Conservation (phyloP, 2,888 invertebrate genomes). For the Pristionchus mayeri region DNA sequence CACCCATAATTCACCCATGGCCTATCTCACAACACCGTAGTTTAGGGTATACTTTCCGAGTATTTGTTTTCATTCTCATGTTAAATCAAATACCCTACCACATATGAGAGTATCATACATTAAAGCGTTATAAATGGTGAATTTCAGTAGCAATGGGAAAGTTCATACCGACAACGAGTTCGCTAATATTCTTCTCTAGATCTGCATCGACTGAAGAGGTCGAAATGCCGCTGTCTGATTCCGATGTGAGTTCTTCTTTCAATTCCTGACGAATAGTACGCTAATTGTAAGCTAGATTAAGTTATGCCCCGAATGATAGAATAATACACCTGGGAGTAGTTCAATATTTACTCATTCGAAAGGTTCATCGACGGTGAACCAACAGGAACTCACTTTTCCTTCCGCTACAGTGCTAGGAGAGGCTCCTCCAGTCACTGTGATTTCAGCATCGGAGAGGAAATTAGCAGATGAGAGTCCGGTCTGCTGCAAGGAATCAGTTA, state of each 20-base stretch:
- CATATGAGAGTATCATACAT: too few species aligned
- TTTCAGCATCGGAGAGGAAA: conserved; percentile 44
- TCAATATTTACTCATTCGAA: too few species aligned
- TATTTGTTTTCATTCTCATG: too few species aligned
- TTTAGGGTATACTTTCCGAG: too few species aligned
- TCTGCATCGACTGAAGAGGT: background rate
- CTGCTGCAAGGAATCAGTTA: background rate
- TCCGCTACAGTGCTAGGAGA: background rate
- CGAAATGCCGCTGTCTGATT: background rate
- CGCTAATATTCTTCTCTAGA: conserved; percentile 21
- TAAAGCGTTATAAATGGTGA: too few species aligned
- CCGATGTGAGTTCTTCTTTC: background rate
- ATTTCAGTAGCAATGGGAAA: too few species aligned
- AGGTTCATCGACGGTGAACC: too few species aligned
- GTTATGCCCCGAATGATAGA: background rate
- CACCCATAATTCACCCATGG: too few species aligned
- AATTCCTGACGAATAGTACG: background rate
- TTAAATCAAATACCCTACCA: too few species aligned
- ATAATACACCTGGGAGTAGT: too few species aligned
- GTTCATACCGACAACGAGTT: background rate
- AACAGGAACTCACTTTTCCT: background rate
- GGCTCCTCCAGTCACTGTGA: background rate
- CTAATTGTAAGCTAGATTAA: background rate
- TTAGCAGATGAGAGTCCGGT: conserved; percentile 58
- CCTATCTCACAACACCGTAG: too few species aligned